Evolutionary conservation across 2,113 vertebrate species (phyloP).

Genomic region (Empidonax alnorum): DNA sequence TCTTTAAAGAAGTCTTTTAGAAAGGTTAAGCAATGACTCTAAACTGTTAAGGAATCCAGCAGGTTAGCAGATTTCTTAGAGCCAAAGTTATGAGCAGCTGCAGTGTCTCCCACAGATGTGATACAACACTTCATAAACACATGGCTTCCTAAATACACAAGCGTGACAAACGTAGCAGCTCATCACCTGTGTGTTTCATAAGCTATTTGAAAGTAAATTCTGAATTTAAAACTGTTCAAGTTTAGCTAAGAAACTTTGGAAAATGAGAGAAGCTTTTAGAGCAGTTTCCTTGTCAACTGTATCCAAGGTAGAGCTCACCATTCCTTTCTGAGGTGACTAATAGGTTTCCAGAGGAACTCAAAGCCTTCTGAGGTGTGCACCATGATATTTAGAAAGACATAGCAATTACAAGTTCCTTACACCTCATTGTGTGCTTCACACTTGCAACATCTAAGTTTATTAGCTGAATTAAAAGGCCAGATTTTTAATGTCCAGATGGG

Average conservation of each 20-base stretch:
- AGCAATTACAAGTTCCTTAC: neutral
- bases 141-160: neutral
- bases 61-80: slow-evolving; percentile 1
- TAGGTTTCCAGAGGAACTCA: neutral
- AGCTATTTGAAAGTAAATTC: neutral
- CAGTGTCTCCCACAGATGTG: neutral
- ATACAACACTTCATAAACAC: neutral
- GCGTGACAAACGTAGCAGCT: neutral
- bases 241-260: neutral
- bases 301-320: neutral
- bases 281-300: neutral
- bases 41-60: neutral
- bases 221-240: neutral
- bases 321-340: neutral
- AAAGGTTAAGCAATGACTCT: neutral
- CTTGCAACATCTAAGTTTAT: neutral
- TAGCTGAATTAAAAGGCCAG: neutral
- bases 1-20: neutral
- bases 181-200: neutral
- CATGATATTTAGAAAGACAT: neutral
- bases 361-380: neutral
- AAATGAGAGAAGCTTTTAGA: neutral
- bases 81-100: neutral
- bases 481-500: neutral
- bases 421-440: neutral